These are phyloP conservation scores for Plebejus argus DNA, from an alignment of 2,888 invertebrate genomes.

Conservation along the genomic window DNA sequence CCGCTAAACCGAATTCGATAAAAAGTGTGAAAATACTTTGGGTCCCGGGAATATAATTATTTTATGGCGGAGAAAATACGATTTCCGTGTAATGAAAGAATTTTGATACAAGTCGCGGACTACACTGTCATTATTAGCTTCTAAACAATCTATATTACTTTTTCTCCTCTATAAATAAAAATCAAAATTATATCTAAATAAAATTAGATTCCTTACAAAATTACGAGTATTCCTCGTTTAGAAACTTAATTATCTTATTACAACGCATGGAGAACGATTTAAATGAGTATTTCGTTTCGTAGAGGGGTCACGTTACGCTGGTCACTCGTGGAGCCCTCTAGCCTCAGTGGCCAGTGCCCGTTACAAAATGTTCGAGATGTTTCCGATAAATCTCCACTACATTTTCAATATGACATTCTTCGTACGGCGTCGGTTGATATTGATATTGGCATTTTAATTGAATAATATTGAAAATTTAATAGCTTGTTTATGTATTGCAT, in stretches of 20 bases:
- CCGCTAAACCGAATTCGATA: too few relatives aligned
- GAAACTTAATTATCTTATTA: neutral
- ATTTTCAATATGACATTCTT: conserved; percentile 48
- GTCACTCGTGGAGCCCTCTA: conserved; percentile 54
- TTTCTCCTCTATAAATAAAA: too few relatives aligned
- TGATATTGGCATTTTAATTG: neutral
- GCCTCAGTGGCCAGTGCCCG: conserved; percentile 50
- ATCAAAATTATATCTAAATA: too few relatives aligned
- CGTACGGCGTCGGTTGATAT: neutral
- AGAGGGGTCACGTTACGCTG: conserved; percentile 46
- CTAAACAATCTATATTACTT: too few relatives aligned
- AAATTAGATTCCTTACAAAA: too few relatives aligned
- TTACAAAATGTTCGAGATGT: conserved; percentile 58
- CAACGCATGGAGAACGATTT: neutral
- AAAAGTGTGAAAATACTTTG: too few relatives aligned
- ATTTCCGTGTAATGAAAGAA: too few relatives aligned
- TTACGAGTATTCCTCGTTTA: too few relatives aligned
- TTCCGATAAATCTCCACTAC: conserved; percentile 64
- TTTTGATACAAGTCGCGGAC: too few relatives aligned
- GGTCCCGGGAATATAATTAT: too few relatives aligned
- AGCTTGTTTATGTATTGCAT: neutral
- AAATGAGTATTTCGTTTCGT: conserved; percentile 32
- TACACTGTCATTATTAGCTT: too few relatives aligned
- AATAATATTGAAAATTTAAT: neutral
- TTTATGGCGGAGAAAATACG: too few relatives aligned